Base-by-base conservation (phyloP, 2,888 invertebrate genomes). In the Chloroclystis v-ata region DNA sequence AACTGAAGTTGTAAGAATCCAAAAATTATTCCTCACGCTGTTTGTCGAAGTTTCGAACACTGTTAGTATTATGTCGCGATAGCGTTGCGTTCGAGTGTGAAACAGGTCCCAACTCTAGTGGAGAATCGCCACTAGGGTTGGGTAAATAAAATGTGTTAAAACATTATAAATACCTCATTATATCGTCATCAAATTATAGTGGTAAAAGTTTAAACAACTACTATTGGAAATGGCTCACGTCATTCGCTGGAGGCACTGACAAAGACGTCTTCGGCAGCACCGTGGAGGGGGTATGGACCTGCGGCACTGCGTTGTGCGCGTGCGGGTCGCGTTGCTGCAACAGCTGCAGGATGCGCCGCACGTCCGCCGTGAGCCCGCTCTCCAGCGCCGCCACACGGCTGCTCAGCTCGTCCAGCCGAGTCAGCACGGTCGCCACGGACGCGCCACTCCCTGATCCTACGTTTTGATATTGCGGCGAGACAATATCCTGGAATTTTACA, bases 311-410 rank as follows among this genome's bases (percentile, higher is more conserved):
- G 51, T 69, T 77, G 53, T 76, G 72, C 9, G 61, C 40, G 11
- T 60, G 49, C 30, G 39, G 59, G 14, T 84, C 83, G 10, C 83
- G 77, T 10, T 90, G 85, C 65, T 92, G 91, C 47, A 94, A 79
- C 56, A 93, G 75, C 41, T 89, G 89, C 64, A 95, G 82, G 53
- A 95, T 95, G 55, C 91, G 89, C 57, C 92, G 90, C 59, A 95
- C 92, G 70, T 95, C 95, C 6, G 90, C 84, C 13, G 92, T 92
- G 64, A 95, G 90, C 26, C 92, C 92, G 52, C 90, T 90, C 73
- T 95, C 95, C 63, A 95, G 81, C 39, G 91, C 89, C 37, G 92
- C 91, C 57, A 95, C 90, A 59, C 91, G 91, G 67, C 90, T 89
- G 64, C 91, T 89, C 52, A 94, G 80, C 65, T 92, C 91, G 63